Evolutionary conservation across 2,113 vertebrate species (phyloP).

Genomic region (Coptodon bakossiorum): DNA sequence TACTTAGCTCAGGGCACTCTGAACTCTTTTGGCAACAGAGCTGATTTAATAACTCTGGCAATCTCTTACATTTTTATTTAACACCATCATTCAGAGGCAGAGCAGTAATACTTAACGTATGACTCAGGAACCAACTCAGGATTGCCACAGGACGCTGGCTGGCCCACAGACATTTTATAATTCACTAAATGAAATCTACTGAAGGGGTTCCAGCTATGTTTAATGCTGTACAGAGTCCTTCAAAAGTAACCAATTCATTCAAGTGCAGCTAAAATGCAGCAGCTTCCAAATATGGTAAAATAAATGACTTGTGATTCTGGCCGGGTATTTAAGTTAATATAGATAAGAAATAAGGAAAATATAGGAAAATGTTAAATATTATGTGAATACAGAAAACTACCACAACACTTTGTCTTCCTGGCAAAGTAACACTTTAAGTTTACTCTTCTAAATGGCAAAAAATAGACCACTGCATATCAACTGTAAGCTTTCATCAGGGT

Average conservation of each 20-base stretch:
- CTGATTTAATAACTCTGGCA: background rate
- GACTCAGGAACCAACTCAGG: background rate
- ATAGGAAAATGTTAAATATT: background rate
- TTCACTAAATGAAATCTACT: background rate
- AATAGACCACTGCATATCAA: background rate
- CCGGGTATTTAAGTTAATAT: background rate
- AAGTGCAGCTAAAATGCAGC: background rate
- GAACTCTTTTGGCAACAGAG: background rate
- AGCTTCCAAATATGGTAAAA: background rate
- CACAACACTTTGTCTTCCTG: background rate
- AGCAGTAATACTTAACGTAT: background rate
- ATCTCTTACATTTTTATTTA: background rate
- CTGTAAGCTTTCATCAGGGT: background rate
- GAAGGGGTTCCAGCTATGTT: background rate
- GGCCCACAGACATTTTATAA: background rate
- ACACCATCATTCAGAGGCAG: background rate
- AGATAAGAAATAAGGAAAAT: background rate
- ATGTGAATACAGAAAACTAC: background rate
- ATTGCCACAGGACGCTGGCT: background rate
- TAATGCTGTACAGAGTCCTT: background rate
- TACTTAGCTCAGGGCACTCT: background rate
- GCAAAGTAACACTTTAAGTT: background rate
- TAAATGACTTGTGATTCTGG: background rate
- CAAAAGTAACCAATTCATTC: background rate
- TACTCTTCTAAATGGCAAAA: background rate